These are phyloP conservation scores for Drosophila setosimentum DNA, from an alignment of 2,888 invertebrate species.

Conservation along the genomic window DNA sequence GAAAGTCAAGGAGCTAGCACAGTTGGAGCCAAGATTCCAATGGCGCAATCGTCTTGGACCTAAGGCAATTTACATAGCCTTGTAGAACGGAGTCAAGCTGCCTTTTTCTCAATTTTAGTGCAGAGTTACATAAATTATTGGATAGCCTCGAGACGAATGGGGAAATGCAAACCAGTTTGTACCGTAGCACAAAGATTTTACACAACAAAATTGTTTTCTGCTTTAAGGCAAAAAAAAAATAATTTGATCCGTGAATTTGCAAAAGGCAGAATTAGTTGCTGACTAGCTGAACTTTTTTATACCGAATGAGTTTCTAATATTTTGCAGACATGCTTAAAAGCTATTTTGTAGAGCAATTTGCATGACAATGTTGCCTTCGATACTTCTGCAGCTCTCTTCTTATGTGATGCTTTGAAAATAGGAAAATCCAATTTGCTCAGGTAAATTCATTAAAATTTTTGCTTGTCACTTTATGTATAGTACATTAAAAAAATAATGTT, in stretches of 20 bases:
- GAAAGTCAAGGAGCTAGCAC: neutral
- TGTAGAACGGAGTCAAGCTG: neutral
- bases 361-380: neutral
- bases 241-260: neutral
- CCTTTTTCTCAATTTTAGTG: neutral
- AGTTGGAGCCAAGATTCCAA: neutral
- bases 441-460: conserved; percentile 19
- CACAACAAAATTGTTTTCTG: neutral
- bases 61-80: neutral
- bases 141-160: neutral
- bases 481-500: conserved; percentile 25
- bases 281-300: neutral
- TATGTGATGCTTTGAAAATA: neutral
- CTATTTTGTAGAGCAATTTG: neutral
- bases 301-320: neutral
- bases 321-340: neutral
- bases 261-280: neutral
- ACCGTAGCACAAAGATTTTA: neutral
- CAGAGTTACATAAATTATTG: neutral
- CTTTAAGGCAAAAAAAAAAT: neutral
- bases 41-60: no score
- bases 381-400: neutral
- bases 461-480: neutral
- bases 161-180: neutral
- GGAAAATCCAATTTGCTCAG: neutral